Evolutionary conservation across 1,140 invertebrate species (phyloP).

Genomic region (Chironomus tepperi): DNA sequence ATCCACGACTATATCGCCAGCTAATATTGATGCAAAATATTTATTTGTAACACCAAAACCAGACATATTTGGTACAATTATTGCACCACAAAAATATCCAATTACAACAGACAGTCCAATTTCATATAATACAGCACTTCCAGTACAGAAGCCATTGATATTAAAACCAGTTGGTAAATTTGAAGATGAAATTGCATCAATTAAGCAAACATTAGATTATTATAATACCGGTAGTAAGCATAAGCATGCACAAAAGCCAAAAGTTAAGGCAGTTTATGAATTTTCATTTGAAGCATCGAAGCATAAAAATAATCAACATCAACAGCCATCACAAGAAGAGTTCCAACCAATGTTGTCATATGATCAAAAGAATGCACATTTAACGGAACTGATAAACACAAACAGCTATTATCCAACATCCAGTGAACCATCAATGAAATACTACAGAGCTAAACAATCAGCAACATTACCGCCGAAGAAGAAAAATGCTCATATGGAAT

Average conservation of each 20-base stretch:
- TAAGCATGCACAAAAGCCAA: slow-evolving; percentile 37
- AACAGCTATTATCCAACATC: slow-evolving; percentile 41
- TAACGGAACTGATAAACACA: slow-evolving; percentile 38
- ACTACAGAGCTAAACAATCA: slow-evolving; percentile 53
- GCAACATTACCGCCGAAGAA: slow-evolving; percentile 45
- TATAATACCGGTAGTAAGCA: slow-evolving; percentile 33
- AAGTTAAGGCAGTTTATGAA: slow-evolving; percentile 49
- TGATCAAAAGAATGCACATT: slow-evolving; percentile 28
- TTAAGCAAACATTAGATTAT: slow-evolving; percentile 45
- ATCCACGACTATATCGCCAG: slow-evolving; percentile 26
- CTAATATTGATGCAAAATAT: slow-evolving; percentile 30
- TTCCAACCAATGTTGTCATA: slow-evolving; percentile 27
- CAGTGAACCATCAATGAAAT: slow-evolving; percentile 49
- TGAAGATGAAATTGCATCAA: slow-evolving; percentile 45
- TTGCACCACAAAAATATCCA: slow-evolving; percentile 30
- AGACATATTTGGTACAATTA: slow-evolving; percentile 40
- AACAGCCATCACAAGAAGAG: slow-evolving; percentile 34
- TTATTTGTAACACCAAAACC: slow-evolving; percentile 41
- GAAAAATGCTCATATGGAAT: slow-evolving; percentile 34
- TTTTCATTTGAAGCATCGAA: slow-evolving; percentile 48
- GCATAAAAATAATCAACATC: slow-evolving; percentile 35
- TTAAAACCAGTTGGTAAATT: slow-evolving; percentile 33
- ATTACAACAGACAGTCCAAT: slow-evolving; percentile 34
- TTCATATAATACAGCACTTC: slow-evolving; percentile 33
- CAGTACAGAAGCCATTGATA: slow-evolving; percentile 27